Conservation (phyloP, 2,888 invertebrate genomes). For the Anaspis maculata region DNA sequence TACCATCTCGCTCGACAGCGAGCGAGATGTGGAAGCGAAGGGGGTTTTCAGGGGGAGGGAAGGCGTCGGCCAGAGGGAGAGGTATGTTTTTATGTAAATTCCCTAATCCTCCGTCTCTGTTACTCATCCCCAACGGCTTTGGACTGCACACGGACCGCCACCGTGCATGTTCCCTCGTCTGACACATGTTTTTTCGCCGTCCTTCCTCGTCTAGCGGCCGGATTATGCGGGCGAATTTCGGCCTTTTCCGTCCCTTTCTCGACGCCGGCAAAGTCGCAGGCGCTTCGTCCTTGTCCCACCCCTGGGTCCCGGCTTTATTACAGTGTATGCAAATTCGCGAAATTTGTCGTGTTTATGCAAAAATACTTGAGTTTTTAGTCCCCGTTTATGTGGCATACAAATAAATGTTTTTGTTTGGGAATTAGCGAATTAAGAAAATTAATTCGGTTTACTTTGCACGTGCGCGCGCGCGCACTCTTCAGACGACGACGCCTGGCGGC, state of each 20-base stretch:
- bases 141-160: slow-evolving; percentile 31
- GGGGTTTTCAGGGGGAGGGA: too few species aligned
- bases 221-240: slow-evolving; percentile 5
- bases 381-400: slow-evolving; percentile 31
- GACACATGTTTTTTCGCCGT: slow-evolving; percentile 36
- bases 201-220: slow-evolving; percentile 22
- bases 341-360: slow-evolving; percentile 40
- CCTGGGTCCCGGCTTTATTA: slow-evolving; percentile 26
- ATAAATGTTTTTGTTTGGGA: slow-evolving; percentile 33
- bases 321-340: slow-evolving; percentile 35
- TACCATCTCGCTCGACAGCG: too few species aligned
- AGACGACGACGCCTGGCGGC: too few species aligned
- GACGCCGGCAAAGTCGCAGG: not conserved
- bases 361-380: slow-evolving; percentile 34
- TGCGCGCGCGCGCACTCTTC: too few species aligned
- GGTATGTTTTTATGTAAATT: slow-evolving; percentile 30
- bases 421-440: slow-evolving; percentile 35
- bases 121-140: slow-evolving; percentile 30
- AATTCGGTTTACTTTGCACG: slow-evolving; percentile 22
- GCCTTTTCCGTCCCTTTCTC: slow-evolving; percentile 2
- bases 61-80: too few species aligned
- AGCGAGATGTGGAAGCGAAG: too few species aligned
- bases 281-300: slow-evolving; percentile 6
- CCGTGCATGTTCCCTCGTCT: slow-evolving; percentile 32
- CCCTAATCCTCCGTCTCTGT: slow-evolving; percentile 29